These are phyloP conservation scores for Drosophila tripunctata DNA, from an alignment of 2,888 invertebrate species.

Conservation along the genomic window DNA sequence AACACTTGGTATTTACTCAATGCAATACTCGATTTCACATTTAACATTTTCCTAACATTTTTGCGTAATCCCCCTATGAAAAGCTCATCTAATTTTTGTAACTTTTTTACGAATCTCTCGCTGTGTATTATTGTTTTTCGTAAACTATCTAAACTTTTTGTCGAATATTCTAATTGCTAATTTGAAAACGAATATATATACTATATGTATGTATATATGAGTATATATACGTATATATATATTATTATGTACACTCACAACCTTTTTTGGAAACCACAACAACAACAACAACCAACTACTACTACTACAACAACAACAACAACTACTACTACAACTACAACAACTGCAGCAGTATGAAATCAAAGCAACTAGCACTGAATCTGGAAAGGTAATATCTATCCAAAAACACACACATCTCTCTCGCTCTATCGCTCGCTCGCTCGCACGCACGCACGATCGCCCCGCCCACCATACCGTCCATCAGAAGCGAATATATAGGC, in stretches of 20 bases:
- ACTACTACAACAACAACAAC: conserved; percentile 30
- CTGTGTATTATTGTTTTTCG: conserved; percentile 45
- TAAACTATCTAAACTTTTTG: conserved; percentile 42
- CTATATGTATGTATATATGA: conserved; percentile 26
- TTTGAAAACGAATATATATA: conserved; percentile 48
- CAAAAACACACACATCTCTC: conserved; percentile 33
- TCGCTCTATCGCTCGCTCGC: conserved; percentile 35
- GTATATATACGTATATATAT: conserved; percentile 9
- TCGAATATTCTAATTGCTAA: conserved; percentile 56
- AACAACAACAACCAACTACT: conserved; percentile 23
- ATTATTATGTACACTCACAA: conserved; percentile 30
- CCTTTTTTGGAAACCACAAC: conserved; percentile 46
- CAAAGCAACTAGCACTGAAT: conserved; percentile 72
- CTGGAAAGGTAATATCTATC: conserved; percentile 75
- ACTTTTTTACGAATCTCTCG: conserved; percentile 24
- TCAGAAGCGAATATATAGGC: conserved; percentile 57
- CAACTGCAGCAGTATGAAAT: conserved; percentile 64
- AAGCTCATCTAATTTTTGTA: neutral
- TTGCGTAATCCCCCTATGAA: conserved; percentile 12
- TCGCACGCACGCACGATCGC: conserved; percentile 34
- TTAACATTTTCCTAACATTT: conserved; percentile 19
- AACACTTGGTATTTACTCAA: neutral
- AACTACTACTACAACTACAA: conserved; percentile 36
- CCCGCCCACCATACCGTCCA: conserved; percentile 42
- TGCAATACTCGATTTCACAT: conserved; percentile 31